Evolutionary conservation across 2,888 invertebrate species (phyloP), one percentile per base, ranked within the genome.

Genomic region (Fragum sueziense): DNA sequence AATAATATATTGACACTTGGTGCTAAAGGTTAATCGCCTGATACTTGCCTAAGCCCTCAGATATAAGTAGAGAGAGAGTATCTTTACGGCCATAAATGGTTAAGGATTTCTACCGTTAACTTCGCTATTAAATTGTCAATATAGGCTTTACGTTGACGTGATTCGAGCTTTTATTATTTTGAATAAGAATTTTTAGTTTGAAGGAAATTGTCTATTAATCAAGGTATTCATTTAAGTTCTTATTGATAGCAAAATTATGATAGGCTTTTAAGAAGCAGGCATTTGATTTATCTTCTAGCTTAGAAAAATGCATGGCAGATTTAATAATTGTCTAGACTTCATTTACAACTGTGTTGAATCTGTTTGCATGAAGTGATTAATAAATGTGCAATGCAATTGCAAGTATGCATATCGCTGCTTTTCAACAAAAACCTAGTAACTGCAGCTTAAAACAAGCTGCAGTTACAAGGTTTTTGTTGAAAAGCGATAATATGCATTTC

Each of bases 21-120:
- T 20, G 47, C n/a, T 14, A 47, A 47, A 47, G 47, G 25, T 65
- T 34, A 41, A 41, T 65, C 65, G 37, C 25, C 65, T 37, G 41
- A 65, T 65, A 65, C 41, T 25, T 65, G 65, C 7, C 14, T 65
- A 41, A 65, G 37, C 41, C 22, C 11, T 65, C 22, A 25, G 37
- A 34, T 65, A 65, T 65, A 65, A 62, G 17, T n/a, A 17, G 34
- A 34, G 65, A 11, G 65, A 41, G 41, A 65, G 29, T 65, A 65
- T 65, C 65, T 4, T 22, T 14, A 65, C n/a, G 4, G n/a, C 41
- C 65, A 25, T 41, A 25, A 65, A 65, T 41, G 41, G 65, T 34
- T 1, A 65, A 41, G 31, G n/a, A 62, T 17, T 62, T 33, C 34
- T n/a, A 62, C 27, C 9, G 34, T 34, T 22, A 62, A 62, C 29